Conservation (phyloP, 2,888 invertebrate species). For the Lycophotia porphyrea region DNA sequence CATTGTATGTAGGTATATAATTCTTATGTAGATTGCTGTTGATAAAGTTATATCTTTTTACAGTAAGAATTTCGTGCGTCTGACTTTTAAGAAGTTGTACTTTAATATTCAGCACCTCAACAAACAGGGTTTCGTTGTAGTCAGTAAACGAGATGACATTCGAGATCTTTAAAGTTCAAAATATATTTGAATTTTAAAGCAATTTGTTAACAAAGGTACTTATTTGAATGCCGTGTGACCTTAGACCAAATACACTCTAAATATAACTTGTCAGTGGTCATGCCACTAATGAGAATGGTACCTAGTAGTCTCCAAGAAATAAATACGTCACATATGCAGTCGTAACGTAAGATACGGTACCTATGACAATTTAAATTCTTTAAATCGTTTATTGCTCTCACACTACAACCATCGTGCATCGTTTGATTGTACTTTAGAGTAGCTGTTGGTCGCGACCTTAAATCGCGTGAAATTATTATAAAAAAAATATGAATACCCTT, state of each 20-base stretch:
- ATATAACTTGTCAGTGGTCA: conserved; percentile 20
- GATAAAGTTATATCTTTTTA: conserved; percentile 23
- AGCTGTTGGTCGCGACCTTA: too few relatives aligned
- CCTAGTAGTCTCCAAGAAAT: background rate
- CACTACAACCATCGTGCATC: too few relatives aligned
- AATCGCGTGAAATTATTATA: too few relatives aligned
- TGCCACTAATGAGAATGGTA: background rate
- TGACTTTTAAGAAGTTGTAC: background rate
- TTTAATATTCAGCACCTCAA: background rate
- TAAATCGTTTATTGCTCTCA: too few relatives aligned
- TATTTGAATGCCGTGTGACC: background rate
- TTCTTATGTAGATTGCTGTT: background rate
- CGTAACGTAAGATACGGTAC: background rate
- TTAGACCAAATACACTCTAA: conserved; percentile 1
- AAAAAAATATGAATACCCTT: too few relatives aligned
- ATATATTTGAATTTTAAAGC: background rate
- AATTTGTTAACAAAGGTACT: background rate
- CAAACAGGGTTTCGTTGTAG: background rate
- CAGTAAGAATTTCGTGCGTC: background rate
- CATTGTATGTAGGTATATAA: background rate
- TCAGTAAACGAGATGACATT: conserved; percentile 7
- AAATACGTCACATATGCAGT: background rate
- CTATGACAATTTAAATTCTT: conserved; percentile 7
- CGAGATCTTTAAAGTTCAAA: conserved; percentile 7
- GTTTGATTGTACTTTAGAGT: background rate